Base-by-base conservation (phyloP, 2,113 vertebrate genomes). In the zebrafish (Danio rerio) region DNA sequence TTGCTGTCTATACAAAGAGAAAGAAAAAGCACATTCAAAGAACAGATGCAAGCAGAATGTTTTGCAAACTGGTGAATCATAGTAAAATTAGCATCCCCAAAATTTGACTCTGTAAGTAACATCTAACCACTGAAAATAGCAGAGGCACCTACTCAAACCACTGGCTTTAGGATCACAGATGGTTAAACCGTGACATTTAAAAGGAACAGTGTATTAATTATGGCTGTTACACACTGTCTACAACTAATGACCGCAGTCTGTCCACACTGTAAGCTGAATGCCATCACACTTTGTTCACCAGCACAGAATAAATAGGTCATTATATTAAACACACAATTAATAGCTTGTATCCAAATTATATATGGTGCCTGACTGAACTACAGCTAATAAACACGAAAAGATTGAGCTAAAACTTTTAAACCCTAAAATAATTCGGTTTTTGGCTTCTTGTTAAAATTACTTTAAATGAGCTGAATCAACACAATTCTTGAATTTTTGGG, bases 51-150 rank as follows among this genome's bases (percentile, higher is more conserved):
- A 42, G 45, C 9, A 0, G n/a, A 45, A 9, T 68, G 72, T 45
- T 74, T 18, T 43, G 21, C 72, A 43, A 21, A 43, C 43, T 61
- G 7, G 2, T 1, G 0, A 12, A 58, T 5, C 6, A 5, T 43
- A 58, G 40, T 58, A 8, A 75, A 75, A 75, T 75, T 18, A 43
- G 2, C 31, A 58, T 45, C 31, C 11, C 69, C 5, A n/a, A 58
- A n/a, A 58, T 75, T 75, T 75, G 9, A 58, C 56, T 75, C 31
- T 4, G 53, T 43, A 58, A 58, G 53, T 71, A 52, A 31, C 69
- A 31, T 52, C 69, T 31, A 71, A 71, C 47, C 47, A 65, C 31
- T 3, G 10, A 65, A 65, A 65, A 11, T 6, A 65, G 31, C 10
- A 65, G 62, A 42, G 7, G 62, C 13, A 40, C 31, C 13, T 4